Base-by-base conservation (phyloP, 2,888 invertebrate species). In the Tineola bisselliella region DNA sequence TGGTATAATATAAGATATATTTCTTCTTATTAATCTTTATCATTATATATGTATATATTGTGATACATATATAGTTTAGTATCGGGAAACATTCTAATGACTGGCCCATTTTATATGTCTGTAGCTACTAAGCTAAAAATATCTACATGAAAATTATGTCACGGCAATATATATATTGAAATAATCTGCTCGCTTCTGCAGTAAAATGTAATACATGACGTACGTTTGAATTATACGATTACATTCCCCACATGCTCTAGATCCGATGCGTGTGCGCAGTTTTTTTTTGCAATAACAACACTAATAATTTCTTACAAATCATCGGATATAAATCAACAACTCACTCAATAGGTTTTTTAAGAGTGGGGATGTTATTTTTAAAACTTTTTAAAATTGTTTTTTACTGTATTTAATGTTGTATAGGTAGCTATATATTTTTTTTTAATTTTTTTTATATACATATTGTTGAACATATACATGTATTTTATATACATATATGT, bases 141-240 rank as follows among this genome's bases (percentile, higher is more conserved):
- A 48, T 15, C 48, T 48, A 15, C 38, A n/a, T 12, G 48, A 15
- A 5, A 48, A 48, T 48, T 48, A 48, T 48, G 48, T 48, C 48
- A 48, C 13, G 48, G 48, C 10, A 48, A 48, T 15, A 48, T 48
- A 48, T 48, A 8, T 15, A 48, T 48, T 5, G 48, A 10, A 43
- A 43, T 43, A 43, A 43, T 43, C 12, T 43, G 43, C 8, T 43
- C 13, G 43, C 25, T 38, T 38, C 12, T 17, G 48, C 48, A 48
- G 48, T 48, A 48, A 48, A 48, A 48, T 48, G 15, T 48, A 48
- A 48, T 48, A 15, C 15, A 10, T 48, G 48, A 48, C 48, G 48
- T 48, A 13, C 48, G 48, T 48, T 38, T 6, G 10, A 38, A 38
- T 38, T 38, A 38, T 38, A 38, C 38, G 38, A 38, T 38, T 38